Base-by-base conservation (phyloP, 2,797 vertebrate species). In the Sus cebifrons region DNA sequence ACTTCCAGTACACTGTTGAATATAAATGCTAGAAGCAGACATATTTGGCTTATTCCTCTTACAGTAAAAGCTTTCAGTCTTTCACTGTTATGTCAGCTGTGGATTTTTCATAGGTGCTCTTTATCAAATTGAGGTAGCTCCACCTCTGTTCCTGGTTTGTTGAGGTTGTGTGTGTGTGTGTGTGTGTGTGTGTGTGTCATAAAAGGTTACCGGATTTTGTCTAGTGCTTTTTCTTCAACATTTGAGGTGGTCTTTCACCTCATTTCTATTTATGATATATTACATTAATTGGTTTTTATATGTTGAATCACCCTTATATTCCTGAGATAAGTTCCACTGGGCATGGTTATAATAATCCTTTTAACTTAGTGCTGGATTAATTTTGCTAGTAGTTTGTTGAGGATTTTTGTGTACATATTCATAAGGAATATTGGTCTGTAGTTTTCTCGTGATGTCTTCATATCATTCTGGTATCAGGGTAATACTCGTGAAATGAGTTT, bases 261-360 rank as follows among this genome's bases (percentile, higher is more conserved):
- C 32, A 79, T 86, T 86, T 52, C 74, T 78, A 70, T 93, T 79
- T 78, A 62, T 93, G 36, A 62, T 73, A 4, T 87, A 54, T 73
- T 40, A 36, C 25, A 87, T 54, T 36, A 93, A 27, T n/a, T 87
- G 56, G 71, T 87, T 87, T 81, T 93, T 75, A 27, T 68, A 25
- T 70, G 81, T 67, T 68, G 36, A 77, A 77, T 52, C 21, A 68
- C 16, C 21, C 54, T 40, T 87, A 29, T 56, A 52, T 62, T 79
- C 25, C n/a, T 64, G n/a, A 54, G n/a, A 81, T 81, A 73, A 71
- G 77, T 54, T 62, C n/a, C 15, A 25, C n/a, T 71, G n/a, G 23
- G n/a, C 25, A 64, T 71, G 56, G 23, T 36, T 54, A 9, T 29
- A 36, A 64, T 78, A 36, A 62, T 78, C n/a, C 23, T 87, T 87